Conservation (phyloP, 2,797 vertebrate genomes). For the Notamacropus eugenii region DNA sequence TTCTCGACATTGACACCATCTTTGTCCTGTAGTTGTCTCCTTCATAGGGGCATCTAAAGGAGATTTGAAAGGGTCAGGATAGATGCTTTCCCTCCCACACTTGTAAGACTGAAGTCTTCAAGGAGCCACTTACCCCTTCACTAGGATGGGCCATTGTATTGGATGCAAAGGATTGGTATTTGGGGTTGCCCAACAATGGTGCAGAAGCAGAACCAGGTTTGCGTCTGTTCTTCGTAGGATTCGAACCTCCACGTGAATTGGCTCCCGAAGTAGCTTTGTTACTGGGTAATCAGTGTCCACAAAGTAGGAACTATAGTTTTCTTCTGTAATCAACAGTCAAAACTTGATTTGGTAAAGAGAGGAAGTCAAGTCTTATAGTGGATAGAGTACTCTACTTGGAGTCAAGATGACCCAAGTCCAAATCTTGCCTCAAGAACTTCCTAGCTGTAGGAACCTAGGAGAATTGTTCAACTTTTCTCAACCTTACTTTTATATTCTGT, state of each 20-base stretch:
- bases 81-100: fast-evolving
- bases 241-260: constrained; percentile 80
- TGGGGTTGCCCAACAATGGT: constrained; percentile 82
- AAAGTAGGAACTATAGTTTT: constrained; percentile 78
- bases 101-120: fast-evolving
- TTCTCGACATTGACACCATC: constrained; percentile 36
- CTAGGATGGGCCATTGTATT: constrained; percentile 81
- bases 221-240: constrained; percentile 78
- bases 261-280: constrained; percentile 79
- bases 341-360: neutral
- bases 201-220: constrained; percentile 74
- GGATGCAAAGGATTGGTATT: constrained; percentile 39
- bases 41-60: constrained; percentile 77
- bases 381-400: too few species aligned
- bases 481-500: too few species aligned
- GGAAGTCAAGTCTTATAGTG: neutral
- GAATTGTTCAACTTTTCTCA: too few species aligned
- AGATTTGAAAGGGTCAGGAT: neutral
- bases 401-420: neutral
- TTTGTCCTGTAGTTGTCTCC: constrained; percentile 82
- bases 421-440: too few species aligned
- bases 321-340: constrained; percentile 61
- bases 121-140: constrained; percentile 73
- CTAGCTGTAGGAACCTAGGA: too few species aligned
- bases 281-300: constrained; percentile 77